These are phyloP conservation scores for Portevinia maculata DNA, from an alignment of 2,888 invertebrate species.

Conservation along the genomic window DNA sequence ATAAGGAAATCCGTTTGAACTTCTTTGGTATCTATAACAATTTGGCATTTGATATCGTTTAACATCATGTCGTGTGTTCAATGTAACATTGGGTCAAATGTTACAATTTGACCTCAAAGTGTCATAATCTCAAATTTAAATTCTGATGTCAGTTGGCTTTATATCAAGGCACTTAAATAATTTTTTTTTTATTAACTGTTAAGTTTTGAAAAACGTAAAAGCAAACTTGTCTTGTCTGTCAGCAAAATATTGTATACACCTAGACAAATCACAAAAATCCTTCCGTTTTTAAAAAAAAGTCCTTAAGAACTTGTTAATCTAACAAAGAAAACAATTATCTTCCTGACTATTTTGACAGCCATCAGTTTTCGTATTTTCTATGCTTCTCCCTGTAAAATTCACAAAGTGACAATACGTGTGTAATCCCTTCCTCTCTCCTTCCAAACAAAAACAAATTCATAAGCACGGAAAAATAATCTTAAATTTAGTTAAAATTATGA, in stretches of 20 bases:
- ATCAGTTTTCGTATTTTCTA: not conserved
- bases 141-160: too few species aligned
- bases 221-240: too few species aligned
- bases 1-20: too few species aligned
- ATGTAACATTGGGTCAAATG: too few species aligned
- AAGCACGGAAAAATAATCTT: not conserved
- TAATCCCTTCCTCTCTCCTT: not conserved
- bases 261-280: not conserved
- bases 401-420: conserved; percentile 1
- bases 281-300: too few species aligned
- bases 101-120: too few species aligned
- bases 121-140: too few species aligned
- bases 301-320: not conserved
- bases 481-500: not conserved
- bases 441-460: not conserved
- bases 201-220: not conserved
- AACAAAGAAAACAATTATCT: not conserved
- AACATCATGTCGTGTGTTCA: too few species aligned
- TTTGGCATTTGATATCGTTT: too few species aligned
- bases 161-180: too few species aligned
- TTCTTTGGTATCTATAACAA: too few species aligned
- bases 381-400: not conserved
- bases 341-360: not conserved
- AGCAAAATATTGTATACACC: too few species aligned
- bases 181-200: not conserved